A percentile compares a stretch with the other conserved stretches of the same genome.
Evolutionary conservation across 2,888 invertebrate species (phyloP).

Genomic region (Dendrolimus houi): DNA sequence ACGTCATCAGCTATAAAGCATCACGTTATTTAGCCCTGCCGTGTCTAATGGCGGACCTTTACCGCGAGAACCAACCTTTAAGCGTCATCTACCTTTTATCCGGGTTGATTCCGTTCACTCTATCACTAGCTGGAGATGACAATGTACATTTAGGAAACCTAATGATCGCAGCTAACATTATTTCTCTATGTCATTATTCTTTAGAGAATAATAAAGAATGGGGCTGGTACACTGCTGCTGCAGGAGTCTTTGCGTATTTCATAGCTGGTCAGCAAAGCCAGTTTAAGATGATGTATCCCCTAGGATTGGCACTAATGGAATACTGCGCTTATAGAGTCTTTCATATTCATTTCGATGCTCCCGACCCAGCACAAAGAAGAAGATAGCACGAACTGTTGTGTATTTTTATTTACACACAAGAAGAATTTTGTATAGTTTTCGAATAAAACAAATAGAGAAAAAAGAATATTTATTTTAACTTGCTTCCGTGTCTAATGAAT

Average conservation of each 20-base stretch:
- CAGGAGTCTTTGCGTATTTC: conserved; percentile 44
- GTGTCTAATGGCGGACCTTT: conserved; percentile 54
- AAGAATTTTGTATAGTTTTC: too few species aligned
- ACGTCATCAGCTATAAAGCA: conserved; percentile 39
- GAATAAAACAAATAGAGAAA: too few species aligned
- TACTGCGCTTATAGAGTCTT: conserved; percentile 49
- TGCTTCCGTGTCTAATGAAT: too few species aligned
- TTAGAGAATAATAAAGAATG: conserved; percentile 31
- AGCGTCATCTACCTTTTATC: conserved; percentile 42
- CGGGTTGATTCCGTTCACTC: conserved; percentile 47
- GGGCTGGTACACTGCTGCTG: conserved; percentile 53
- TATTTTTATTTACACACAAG: too few species aligned
- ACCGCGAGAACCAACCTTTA: conserved; percentile 26
- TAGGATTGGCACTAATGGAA: conserved; percentile 44
- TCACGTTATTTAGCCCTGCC: conserved; percentile 48
- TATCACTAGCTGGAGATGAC: conserved; percentile 41
- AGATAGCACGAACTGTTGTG: too few species aligned
- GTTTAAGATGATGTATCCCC: conserved; percentile 39
- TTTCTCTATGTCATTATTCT: conserved; percentile 42
- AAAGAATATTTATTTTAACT: too few species aligned
- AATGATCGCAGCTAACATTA: conserved; percentile 43
- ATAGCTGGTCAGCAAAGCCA: conserved; percentile 22
- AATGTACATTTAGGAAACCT: conserved; percentile 39
- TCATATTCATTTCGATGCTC: conserved; percentile 15
- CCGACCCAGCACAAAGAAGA: not conserved